Conservation (phyloP, 2,113 vertebrate genomes). For the Dermatemys mawii region DNA sequence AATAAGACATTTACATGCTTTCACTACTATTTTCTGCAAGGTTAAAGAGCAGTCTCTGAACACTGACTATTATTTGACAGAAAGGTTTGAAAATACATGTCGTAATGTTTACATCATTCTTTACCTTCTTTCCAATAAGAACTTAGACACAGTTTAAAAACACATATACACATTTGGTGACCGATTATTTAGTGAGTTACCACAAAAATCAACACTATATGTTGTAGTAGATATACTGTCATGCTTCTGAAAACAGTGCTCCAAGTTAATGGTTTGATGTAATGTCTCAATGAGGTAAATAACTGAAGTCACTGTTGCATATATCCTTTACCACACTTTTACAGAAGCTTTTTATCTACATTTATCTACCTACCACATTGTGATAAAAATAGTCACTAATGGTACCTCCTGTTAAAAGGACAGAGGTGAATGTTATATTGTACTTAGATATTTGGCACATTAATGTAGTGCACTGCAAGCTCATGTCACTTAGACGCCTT, state of each 20-base stretch:
- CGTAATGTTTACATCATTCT: conserved; percentile 5
- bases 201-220: conserved; percentile 41
- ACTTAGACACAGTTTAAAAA: conserved; percentile 36
- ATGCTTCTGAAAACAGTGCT: conserved; percentile 35
- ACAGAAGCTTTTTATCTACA: not conserved
- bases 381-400: conserved; percentile 48
- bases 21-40: conserved; percentile 64
- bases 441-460: not conserved
- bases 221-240: conserved; percentile 31
- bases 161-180: conserved; percentile 59
- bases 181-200: conserved; percentile 60
- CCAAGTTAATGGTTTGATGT: conserved; percentile 12
- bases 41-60: conserved; percentile 61
- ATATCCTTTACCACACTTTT: not conserved
- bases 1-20: conserved; percentile 76
- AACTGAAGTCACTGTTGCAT: conserved; percentile 40
- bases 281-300: conserved; percentile 47
- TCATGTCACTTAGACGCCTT: not conserved
- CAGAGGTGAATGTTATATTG: not conserved
- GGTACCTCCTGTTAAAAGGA: conserved; percentile 16
- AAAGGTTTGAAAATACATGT: conserved; percentile 43
- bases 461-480: conserved; percentile 7
- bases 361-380: not conserved
- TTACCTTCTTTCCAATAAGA: conserved; percentile 34
- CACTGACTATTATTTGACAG: conserved; percentile 21